phyloP scores from a whole-genome alignment of 2,888 invertebrate species.

The Hydraecia micacea region DNA sequence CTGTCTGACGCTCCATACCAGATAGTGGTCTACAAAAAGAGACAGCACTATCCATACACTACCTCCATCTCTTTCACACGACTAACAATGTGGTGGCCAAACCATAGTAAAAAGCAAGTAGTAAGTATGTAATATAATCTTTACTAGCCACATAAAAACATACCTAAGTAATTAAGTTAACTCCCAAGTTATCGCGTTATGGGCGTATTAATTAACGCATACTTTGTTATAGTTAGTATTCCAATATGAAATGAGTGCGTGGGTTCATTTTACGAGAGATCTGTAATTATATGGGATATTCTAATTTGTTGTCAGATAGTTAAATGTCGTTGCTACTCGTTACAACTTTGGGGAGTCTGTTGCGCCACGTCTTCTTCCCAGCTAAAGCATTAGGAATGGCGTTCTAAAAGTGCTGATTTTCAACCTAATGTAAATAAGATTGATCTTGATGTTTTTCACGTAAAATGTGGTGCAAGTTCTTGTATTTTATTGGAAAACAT shows the following conservation, averaged over 20 bases:
- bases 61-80: constrained; percentile 22
- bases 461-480: not conserved
- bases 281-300: constrained; percentile 16
- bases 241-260: constrained; percentile 54
- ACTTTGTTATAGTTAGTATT: constrained; percentile 63
- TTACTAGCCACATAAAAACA: constrained; percentile 31
- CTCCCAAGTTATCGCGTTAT: constrained; percentile 20
- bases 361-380: not conserved
- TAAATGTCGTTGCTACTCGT: not conserved
- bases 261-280: constrained; percentile 22
- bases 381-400: not conserved
- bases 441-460: not conserved
- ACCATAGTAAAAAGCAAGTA: constrained; percentile 17
- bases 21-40: constrained; percentile 23
- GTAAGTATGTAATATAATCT: constrained; percentile 30
- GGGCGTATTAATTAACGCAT: constrained; percentile 63
- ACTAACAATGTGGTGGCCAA: constrained; percentile 22
- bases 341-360: not conserved
- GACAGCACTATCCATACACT: not conserved
- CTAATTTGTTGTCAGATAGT: not conserved
- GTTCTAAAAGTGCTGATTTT: not conserved
- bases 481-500: not conserved
- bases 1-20: constrained; percentile 7
- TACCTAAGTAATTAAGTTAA: constrained; percentile 62
- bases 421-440: not conserved